Conservation (phyloP, 2,888 invertebrate species). For the Melieria picta region DNA sequence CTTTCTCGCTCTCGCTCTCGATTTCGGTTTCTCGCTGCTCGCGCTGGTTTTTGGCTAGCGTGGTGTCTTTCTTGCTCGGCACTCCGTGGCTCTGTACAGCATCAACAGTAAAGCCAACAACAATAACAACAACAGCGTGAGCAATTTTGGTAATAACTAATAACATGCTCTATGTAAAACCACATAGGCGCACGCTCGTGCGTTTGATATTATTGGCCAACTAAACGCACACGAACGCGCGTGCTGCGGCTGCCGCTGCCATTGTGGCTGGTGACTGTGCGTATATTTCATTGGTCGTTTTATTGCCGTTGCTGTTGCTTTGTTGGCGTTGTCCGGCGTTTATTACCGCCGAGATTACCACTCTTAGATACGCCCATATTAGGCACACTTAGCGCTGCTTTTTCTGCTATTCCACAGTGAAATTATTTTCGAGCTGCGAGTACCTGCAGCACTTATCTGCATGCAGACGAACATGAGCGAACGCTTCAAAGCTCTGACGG, state of each 20-base stretch:
- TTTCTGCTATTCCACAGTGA: too few species aligned
- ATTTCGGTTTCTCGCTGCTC: too few species aligned
- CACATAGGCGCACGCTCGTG: background rate
- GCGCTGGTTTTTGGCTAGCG: too few species aligned
- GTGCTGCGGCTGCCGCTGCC: slow-evolving; percentile 4
- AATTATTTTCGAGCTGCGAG: too few species aligned
- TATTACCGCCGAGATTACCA: background rate
- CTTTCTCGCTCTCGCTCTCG: too few species aligned
- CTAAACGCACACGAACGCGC: slow-evolving; percentile 46
- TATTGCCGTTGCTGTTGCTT: slow-evolving; percentile 44
- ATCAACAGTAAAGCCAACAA: background rate
- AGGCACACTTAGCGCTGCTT: background rate
- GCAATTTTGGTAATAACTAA: too few species aligned
- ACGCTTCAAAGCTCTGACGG: too few species aligned
- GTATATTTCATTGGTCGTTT: slow-evolving; percentile 59
- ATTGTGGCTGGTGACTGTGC: slow-evolving; percentile 56
- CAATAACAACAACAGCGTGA: background rate
- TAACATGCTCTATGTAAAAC: slow-evolving; percentile 25
- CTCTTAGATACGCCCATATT: slow-evolving; percentile 1
- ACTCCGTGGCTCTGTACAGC: too few species aligned
- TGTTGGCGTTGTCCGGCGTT: slow-evolving; percentile 41
- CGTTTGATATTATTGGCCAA: slow-evolving; percentile 51
- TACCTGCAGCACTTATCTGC: too few species aligned
- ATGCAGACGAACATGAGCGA: too few species aligned
- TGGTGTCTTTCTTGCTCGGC: too few species aligned